Conservation (phyloP, 1,140 invertebrate species). For the Bombus turneri region DNA sequence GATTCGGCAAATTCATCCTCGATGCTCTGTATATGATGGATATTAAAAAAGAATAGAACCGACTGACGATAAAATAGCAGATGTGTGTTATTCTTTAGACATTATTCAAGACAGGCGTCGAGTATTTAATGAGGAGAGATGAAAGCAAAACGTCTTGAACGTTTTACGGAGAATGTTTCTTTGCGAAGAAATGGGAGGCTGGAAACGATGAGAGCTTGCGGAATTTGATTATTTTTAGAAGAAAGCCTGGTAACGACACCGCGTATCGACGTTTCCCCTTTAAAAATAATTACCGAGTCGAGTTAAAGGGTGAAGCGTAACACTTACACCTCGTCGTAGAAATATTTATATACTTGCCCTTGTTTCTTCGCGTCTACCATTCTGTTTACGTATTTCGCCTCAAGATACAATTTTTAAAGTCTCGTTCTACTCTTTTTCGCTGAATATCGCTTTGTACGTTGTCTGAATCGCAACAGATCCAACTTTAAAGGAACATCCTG, state of each 20-base stretch:
- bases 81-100: neutral
- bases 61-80: neutral
- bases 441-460: neutral
- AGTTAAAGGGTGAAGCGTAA: conserved; percentile 42
- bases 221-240: conserved; percentile 35
- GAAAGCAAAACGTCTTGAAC: no score
- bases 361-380: neutral
- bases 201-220: neutral
- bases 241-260: neutral
- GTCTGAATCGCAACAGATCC: neutral
- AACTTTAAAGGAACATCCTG: conserved; percentile 14
- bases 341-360: conserved; percentile 38
- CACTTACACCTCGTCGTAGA: conserved; percentile 18
- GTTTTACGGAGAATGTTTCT: neutral
- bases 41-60: no score
- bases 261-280: conserved; percentile 35
- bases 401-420: conserved; percentile 21
- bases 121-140: neutral
- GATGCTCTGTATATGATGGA: no score
- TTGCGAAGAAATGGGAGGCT: neutral
- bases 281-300: conserved; percentile 41
- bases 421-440: neutral
- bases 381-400: neutral
- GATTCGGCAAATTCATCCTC: no score
- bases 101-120: neutral